A percentile compares a stretch with the other conserved stretches of the same genome.
phyloP scores from a whole-genome alignment of 2,113 vertebrate species.

The Lipotes vexillifer region DNA sequence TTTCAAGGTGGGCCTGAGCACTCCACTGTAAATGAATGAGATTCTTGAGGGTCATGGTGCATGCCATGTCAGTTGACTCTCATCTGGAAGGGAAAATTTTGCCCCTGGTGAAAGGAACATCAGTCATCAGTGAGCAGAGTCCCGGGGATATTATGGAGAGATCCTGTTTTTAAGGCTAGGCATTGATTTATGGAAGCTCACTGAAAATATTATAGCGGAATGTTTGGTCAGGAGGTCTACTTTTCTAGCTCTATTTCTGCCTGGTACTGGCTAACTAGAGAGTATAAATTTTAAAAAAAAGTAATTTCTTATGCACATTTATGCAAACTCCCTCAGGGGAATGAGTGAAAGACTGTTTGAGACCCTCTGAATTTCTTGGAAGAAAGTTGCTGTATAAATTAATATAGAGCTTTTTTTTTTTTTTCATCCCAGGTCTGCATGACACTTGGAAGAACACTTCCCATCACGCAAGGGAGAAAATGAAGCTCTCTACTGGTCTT shows the following conservation, averaged over 20 bases:
- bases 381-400: conserved; percentile 57
- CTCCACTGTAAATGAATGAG: not conserved
- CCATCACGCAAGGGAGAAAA: conserved; percentile 4
- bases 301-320: conserved; percentile 47
- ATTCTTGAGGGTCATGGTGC: not conserved
- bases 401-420: conserved; percentile 35
- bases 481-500: not conserved
- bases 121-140: not conserved
- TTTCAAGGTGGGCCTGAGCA: not conserved
- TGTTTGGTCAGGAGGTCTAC: conserved; percentile 55
- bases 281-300: conserved; percentile 68
- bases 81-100: not conserved
- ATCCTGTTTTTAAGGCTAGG: conserved; percentile 30
- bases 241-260: conserved; percentile 59
- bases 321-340: conserved; percentile 46
- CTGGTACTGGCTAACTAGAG: conserved; percentile 14
- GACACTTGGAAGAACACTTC: not conserved
- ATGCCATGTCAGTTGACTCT: not conserved
- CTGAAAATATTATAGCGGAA: conserved; percentile 46
- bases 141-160: not conserved
- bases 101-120: not conserved
- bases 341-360: conserved; percentile 61
- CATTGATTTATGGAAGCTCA: conserved; percentile 43
- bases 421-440: conserved; percentile 3
- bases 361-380: conserved; percentile 54